These are phyloP conservation scores for Podotricha telesiphe DNA, from an alignment of 2,888 invertebrate species.

Conservation along the genomic window DNA sequence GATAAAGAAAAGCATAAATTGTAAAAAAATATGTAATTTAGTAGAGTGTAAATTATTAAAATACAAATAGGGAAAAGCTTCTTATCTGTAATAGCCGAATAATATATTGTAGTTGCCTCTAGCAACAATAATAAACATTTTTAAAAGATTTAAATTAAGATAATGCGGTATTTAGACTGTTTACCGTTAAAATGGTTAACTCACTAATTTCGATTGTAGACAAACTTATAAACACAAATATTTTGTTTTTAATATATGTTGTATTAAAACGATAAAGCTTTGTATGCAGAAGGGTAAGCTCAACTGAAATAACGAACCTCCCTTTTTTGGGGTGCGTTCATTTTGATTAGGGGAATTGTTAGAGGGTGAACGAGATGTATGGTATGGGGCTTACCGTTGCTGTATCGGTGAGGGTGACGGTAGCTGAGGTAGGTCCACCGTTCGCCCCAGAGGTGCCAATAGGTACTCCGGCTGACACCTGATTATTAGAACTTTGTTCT, in stretches of 20 bases:
- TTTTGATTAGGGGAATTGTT: constrained; percentile 73
- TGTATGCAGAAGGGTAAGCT: constrained; percentile 38
- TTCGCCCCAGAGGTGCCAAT: constrained; percentile 62
- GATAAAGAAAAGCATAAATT: no score
- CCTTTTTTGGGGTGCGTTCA: constrained; percentile 73
- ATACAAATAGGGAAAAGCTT: no score
- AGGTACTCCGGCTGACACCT: constrained; percentile 62
- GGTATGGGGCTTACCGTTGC: constrained; percentile 82
- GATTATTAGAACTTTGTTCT: constrained; percentile 85
- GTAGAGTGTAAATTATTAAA: background rate
- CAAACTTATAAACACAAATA: background rate
- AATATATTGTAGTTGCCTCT: background rate
- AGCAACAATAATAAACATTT: background rate
- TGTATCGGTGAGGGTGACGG: constrained; percentile 81
- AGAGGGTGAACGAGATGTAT: constrained; percentile 75
- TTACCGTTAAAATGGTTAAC: background rate
- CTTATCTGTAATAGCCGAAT: background rate
- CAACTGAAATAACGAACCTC: constrained; percentile 68
- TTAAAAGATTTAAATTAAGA: background rate
- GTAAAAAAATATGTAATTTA: no score
- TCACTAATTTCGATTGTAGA: background rate
- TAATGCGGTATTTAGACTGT: background rate
- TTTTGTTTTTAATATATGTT: constrained; percentile 23
- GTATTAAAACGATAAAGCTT: constrained; percentile 34
- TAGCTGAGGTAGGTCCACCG: constrained; percentile 74